Evolutionary conservation across 2,888 invertebrate species (phyloP), one percentile per base, ranked within the genome.

Genomic region (Patella ulyssiponensis): DNA sequence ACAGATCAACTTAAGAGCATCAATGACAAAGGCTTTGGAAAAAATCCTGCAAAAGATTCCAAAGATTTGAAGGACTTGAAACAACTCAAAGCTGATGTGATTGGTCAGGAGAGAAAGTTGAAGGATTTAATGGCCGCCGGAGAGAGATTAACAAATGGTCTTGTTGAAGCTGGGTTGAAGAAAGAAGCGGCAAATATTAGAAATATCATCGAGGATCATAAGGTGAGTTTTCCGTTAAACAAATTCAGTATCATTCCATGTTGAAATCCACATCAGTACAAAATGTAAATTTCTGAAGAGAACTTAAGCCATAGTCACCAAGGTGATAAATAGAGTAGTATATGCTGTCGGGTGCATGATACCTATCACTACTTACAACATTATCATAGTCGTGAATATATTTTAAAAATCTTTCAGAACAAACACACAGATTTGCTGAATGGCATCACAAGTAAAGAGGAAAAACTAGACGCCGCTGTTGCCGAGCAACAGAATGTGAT

Each of bases 81-180:
- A 81, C 85, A 83, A 51, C 79, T 90, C 71, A 90, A 89, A 77
- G 86, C 87, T 15, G 90, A 89, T 77, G 80, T 90, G 75, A 84
- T 90, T 73, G 87, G 89, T 17, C 88, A 90, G 74, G 90, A 89
- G 53, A 86, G 90, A 56, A 86, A 86, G 54, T 77, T 90, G 56
- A 88, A 89, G 78, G 88, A 89, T 73, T 77, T 89, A 53, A 77
- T 80, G 15, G 84, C 85, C 73, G 95, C 97, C 0, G 98, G 97
- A 14, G 95, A 95, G 1, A 95, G 91, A 44, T 92, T 98, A 0
- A 95, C 96, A 85, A 94, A 95, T 72, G 96, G 97, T 53, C 92
- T 98, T 33, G 95, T 95, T 12, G 98, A 98, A 17, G 83, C 88
- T 74, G 86, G 85, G 17, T 84, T 87, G 86, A 83, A 75, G 27